Conservation (phyloP, 2,113 vertebrate genomes). For the Tetraodon nigroviridis region DNA sequence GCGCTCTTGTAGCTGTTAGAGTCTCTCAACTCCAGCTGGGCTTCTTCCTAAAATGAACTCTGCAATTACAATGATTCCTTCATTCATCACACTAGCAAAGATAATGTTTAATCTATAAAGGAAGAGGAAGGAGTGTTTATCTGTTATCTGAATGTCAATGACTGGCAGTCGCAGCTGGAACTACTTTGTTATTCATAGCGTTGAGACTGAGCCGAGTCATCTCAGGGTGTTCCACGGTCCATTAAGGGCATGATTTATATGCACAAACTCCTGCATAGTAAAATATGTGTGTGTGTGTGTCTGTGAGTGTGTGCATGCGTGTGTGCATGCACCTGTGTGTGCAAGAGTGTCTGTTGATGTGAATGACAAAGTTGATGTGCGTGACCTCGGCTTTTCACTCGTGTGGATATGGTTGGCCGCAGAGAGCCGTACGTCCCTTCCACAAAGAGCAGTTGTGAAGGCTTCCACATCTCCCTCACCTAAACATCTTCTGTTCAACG, state of each 20-base stretch:
- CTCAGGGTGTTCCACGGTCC: slow-evolving; percentile 23
- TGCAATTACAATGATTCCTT: slow-evolving; percentile 27
- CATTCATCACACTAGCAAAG: slow-evolving; percentile 26
- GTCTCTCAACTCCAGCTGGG: slow-evolving; percentile 3
- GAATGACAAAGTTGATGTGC: neutral
- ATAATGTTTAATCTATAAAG: slow-evolving; percentile 63
- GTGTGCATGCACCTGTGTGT: slow-evolving; percentile 4
- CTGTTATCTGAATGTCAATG: slow-evolving; percentile 61
- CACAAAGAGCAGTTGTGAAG: neutral
- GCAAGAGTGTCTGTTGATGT: slow-evolving; percentile 4
- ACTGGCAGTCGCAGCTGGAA: slow-evolving; percentile 52
- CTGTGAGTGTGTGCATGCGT: neutral
- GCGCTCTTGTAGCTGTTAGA: slow-evolving; percentile 1
- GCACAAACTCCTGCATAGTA: slow-evolving; percentile 13
- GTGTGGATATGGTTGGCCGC: slow-evolving; percentile 13
- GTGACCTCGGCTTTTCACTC: slow-evolving; percentile 7
- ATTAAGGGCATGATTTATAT: slow-evolving; percentile 43
- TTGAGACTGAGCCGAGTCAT: slow-evolving; percentile 27
- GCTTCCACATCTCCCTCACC: neutral
- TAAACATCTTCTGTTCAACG: neutral
- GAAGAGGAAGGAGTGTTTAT: slow-evolving; percentile 63
- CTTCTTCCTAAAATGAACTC: slow-evolving; percentile 16
- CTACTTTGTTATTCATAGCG: slow-evolving; percentile 65
- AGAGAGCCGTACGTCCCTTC: no score
- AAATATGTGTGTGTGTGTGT: slow-evolving; percentile 2